A percentile compares a stretch with the other conserved stretches of the same genome.
These are phyloP conservation scores for Crenuchus spilurus DNA, from an alignment of 2,797 vertebrate species.

Conservation along the genomic window DNA sequence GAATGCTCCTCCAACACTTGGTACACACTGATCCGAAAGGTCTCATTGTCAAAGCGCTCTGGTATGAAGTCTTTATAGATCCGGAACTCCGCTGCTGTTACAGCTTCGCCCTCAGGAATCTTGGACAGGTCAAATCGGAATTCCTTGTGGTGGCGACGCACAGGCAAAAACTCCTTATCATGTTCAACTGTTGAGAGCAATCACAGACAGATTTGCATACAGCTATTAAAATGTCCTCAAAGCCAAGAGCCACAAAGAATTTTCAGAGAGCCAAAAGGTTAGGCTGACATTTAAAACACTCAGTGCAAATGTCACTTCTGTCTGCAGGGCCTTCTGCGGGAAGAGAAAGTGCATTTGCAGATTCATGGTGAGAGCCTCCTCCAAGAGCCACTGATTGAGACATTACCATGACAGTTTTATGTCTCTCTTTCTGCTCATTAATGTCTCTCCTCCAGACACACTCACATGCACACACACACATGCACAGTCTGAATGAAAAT, in stretches of 20 bases:
- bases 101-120: constrained; percentile 94
- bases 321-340: not conserved
- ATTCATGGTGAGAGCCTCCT: constrained; percentile 37
- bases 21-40: constrained; percentile 93
- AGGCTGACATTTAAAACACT: constrained; percentile 21
- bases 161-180: constrained; percentile 91
- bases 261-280: constrained; percentile 20
- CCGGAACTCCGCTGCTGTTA: constrained; percentile 94
- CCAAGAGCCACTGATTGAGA: constrained; percentile 42
- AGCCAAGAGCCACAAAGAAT: constrained; percentile 7
- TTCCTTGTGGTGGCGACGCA: constrained; percentile 90
- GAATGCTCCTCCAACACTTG: constrained; percentile 94
- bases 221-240: not conserved
- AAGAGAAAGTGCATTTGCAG: constrained; percentile 38
- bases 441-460: not conserved
- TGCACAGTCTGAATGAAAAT: not conserved
- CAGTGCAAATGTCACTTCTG: constrained; percentile 22
- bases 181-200: constrained; percentile 87
- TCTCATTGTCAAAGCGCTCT: constrained; percentile 91
- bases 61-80: constrained; percentile 96
- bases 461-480: constrained; percentile 12
- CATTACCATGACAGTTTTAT: constrained; percentile 68
- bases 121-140: constrained; percentile 94
- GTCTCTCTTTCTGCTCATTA: constrained; percentile 50
- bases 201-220: constrained; percentile 11